These are phyloP conservation scores for Amphiura filiformis DNA, from an alignment of 35 echinoderm and acorn worm genomes.

Conservation along the genomic window DNA sequence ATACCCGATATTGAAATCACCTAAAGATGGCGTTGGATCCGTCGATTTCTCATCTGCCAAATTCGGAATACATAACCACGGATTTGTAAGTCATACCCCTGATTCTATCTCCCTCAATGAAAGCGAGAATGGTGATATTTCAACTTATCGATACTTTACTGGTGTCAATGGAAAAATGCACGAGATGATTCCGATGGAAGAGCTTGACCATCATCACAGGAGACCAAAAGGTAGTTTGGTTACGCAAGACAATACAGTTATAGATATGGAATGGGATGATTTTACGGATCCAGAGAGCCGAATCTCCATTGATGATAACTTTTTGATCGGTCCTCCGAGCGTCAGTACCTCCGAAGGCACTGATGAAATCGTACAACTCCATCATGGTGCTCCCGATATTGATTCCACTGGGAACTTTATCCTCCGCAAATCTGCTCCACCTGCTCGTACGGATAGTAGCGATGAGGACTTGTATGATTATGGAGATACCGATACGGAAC, in stretches of 20 bases:
- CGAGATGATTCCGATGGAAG: neutral
- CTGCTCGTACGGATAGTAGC: conserved; percentile 8
- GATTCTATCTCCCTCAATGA: conserved; percentile 9
- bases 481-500: conserved; percentile 25
- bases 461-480: conserved; percentile 33
- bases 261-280: conserved; percentile 34
- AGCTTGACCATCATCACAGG: neutral
- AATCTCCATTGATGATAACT: conserved; percentile 35
- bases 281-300: conserved; percentile 21
- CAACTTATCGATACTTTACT: conserved; percentile 26
- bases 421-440: conserved; percentile 8
- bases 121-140: conserved; percentile 27
- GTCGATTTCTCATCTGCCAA: conserved; percentile 25
- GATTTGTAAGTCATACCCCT: conserved; percentile 8
- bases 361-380: neutral
- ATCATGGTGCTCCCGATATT: neutral
- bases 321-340: conserved; percentile 8
- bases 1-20: conserved; percentile 21
- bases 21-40: conserved; percentile 23
- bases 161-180: conserved; percentile 20
- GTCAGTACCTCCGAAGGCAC: neutral
- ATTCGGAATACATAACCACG: neutral
- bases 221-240: neutral
- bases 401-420: conserved; percentile 29
- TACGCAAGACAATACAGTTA: neutral